Evolutionary conservation across 2,888 invertebrate genomes (phyloP).

Genomic region (Chymomyza amoena): DNA sequence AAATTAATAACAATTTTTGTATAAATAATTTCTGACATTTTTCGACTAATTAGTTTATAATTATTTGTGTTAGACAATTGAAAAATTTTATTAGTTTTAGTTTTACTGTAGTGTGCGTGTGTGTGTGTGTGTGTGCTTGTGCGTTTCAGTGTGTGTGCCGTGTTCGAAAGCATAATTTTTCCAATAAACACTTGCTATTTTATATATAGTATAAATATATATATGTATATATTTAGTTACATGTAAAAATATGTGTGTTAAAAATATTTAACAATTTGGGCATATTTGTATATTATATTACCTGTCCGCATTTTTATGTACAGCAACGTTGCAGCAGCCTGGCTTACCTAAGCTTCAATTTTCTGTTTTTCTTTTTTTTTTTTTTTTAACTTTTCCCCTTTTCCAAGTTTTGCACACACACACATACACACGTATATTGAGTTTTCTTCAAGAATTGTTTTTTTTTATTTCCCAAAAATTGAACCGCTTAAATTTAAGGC

Average conservation of each 20-base stretch:
- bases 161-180: not conserved
- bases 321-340: slow-evolving; percentile 27
- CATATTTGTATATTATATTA: slow-evolving; percentile 47
- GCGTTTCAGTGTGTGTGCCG: not conserved
- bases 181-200: not conserved
- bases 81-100: slow-evolving; percentile 15
- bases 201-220: no score
- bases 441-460: slow-evolving; percentile 48
- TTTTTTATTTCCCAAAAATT: slow-evolving; percentile 61
- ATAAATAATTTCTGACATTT: not conserved
- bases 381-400: slow-evolving; percentile 18
- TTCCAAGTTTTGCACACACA: slow-evolving; percentile 15
- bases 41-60: slow-evolving; percentile 4
- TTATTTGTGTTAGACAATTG: slow-evolving; percentile 26
- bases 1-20: slow-evolving; percentile 22
- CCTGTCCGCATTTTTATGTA: slow-evolving; percentile 35
- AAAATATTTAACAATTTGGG: slow-evolving; percentile 28
- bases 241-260: slow-evolving; percentile 20
- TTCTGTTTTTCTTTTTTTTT: not conserved
- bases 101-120: slow-evolving; percentile 30
- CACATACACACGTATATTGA: slow-evolving; percentile 21
- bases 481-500: slow-evolving; percentile 52
- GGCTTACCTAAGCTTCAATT: slow-evolving; percentile 14
- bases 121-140: slow-evolving; percentile 4
- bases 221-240: slow-evolving; percentile 14